phyloP scores from a whole-genome alignment of 2,113 vertebrate genomes.

The Phocoena phocoena region DNA sequence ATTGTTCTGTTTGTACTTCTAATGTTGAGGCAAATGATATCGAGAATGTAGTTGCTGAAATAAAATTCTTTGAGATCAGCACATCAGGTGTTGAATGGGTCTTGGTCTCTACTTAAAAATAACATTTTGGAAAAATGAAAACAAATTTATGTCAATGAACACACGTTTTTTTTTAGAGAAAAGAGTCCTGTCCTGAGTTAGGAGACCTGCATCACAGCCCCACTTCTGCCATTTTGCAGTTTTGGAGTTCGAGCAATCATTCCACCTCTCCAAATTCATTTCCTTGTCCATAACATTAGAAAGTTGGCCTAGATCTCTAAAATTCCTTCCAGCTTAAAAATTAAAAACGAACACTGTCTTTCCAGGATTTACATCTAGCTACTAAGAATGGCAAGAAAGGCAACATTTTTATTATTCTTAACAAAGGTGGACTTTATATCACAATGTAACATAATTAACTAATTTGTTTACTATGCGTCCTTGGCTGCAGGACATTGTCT shows the following conservation, averaged over 20 bases:
- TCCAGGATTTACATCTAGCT: background rate
- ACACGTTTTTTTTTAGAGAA: background rate
- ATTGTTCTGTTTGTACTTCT: background rate
- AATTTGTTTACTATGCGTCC: background rate
- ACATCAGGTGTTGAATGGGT: background rate
- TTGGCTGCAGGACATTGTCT: background rate
- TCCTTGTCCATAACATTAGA: background rate
- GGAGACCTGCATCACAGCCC: background rate
- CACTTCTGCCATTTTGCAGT: background rate
- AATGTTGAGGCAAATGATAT: background rate
- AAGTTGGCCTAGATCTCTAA: background rate
- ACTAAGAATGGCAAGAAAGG: background rate
- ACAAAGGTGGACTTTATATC: background rate
- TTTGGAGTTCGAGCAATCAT: background rate
- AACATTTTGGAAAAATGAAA: background rate
- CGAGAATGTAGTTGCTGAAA: background rate
- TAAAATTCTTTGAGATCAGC: conserved; percentile 8
- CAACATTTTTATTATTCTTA: background rate
- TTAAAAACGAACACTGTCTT: background rate
- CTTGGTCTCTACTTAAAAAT: background rate
- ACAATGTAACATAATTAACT: background rate
- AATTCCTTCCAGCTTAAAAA: background rate
- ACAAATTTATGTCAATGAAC: background rate
- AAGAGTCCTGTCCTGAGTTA: background rate
- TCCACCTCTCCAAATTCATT: background rate